Conservation (phyloP, 2,797 vertebrate genomes). For the Staurois parvus region DNA sequence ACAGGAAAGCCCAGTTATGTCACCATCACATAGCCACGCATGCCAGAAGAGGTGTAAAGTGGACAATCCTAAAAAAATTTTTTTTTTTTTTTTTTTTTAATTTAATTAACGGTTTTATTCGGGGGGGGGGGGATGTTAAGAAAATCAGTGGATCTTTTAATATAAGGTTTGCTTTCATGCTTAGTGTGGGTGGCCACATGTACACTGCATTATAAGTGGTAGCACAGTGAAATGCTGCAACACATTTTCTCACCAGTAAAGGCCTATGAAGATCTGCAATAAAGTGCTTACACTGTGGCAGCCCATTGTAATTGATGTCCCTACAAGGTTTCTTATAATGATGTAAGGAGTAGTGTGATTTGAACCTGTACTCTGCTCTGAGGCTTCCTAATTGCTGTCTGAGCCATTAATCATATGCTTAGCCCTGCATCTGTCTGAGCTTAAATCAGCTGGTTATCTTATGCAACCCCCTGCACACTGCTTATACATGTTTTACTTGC, state of each 20-base stretch:
- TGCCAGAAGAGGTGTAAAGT: no score
- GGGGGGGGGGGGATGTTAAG: no score
- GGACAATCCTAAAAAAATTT: no score
- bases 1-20: no score
- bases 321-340: conserved; percentile 16
- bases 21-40: no score
- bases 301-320: conserved; percentile 40
- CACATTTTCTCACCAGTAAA: neutral
- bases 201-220: neutral
- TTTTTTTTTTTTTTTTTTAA: neutral
- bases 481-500: conserved; percentile 41
- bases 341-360: conserved; percentile 34
- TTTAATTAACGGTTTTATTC: neutral
- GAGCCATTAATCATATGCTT: conserved; percentile 57
- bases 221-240: neutral
- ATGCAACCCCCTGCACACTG: conserved; percentile 35
- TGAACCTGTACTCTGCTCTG: conserved; percentile 28
- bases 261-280: neutral
- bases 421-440: conserved; percentile 55
- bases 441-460: conserved; percentile 55
- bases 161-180: neutral
- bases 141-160: neutral
- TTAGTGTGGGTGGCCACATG: neutral
- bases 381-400: conserved; percentile 49
- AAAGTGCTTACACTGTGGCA: conserved; percentile 13